Evolutionary conservation across 2,888 invertebrate species (phyloP).

Genomic region (Seira musarum): DNA sequence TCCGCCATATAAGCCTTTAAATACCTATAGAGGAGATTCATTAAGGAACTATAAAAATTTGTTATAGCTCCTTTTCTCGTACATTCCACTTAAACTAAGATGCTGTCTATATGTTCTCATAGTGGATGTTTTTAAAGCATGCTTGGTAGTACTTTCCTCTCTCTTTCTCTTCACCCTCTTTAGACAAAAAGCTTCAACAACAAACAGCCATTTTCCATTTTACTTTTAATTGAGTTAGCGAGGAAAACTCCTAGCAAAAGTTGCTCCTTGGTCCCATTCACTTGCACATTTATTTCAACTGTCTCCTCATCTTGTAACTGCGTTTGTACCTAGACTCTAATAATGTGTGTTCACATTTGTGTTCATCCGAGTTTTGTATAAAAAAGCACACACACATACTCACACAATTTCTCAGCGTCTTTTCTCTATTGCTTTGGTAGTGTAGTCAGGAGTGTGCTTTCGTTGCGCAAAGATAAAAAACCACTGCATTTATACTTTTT

Average conservation of each 20-base stretch:
- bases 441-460: too few relatives aligned
- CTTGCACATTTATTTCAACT: conserved; percentile 58
- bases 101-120: background rate
- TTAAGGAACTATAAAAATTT: background rate
- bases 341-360: conserved; percentile 35
- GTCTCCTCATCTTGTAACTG: conserved; percentile 41
- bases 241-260: conserved; percentile 65
- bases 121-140: background rate
- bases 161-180: too few relatives aligned
- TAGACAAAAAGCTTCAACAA: conserved; percentile 43
- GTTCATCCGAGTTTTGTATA: background rate
- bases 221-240: conserved; percentile 70
- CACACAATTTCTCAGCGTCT: background rate
- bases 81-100: background rate
- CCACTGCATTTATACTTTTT: background rate
- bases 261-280: conserved; percentile 57
- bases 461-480: background rate
- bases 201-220: conserved; percentile 68
- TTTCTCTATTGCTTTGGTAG: background rate
- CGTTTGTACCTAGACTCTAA: conserved; percentile 3
- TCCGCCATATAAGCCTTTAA: background rate
- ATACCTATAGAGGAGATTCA: background rate
- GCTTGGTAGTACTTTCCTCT: too few relatives aligned
- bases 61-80: too few relatives aligned
- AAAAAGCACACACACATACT: background rate